These are phyloP conservation scores for Neoascia interrupta DNA, from an alignment of 2,888 invertebrate species.

Conservation along the genomic window DNA sequence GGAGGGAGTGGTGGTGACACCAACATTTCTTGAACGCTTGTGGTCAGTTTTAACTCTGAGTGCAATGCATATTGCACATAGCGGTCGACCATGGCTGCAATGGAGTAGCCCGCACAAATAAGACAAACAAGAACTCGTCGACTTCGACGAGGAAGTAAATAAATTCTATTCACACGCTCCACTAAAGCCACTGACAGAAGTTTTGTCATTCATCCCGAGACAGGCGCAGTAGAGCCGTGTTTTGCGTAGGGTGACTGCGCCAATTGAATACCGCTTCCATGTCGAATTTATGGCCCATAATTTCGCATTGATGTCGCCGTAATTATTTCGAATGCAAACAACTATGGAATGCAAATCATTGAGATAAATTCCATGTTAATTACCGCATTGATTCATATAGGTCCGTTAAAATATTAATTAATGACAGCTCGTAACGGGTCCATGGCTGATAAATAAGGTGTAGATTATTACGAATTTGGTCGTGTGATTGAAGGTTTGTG, in stretches of 20 bases:
- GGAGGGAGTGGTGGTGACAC: slow-evolving; percentile 29
- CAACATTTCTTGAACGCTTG: slow-evolving; percentile 60
- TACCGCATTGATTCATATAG: slow-evolving; percentile 59
- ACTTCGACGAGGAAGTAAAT: slow-evolving; percentile 51
- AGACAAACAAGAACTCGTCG: slow-evolving; percentile 13
- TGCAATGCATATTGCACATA: slow-evolving; percentile 62
- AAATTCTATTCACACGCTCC: slow-evolving; percentile 58
- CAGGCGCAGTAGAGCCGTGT: slow-evolving; percentile 37
- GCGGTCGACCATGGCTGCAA: slow-evolving; percentile 48
- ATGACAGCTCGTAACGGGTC: slow-evolving; percentile 60
- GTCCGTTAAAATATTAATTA: slow-evolving; percentile 66
- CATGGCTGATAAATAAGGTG: slow-evolving; percentile 62
- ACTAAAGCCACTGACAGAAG: slow-evolving; percentile 36
- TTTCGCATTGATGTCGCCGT: slow-evolving; percentile 35
- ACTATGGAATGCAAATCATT: slow-evolving; percentile 55
- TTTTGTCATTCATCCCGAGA: slow-evolving; percentile 47
- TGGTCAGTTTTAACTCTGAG: slow-evolving; percentile 46
- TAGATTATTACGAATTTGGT: slow-evolving; percentile 56
- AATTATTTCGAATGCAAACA: slow-evolving; percentile 24
- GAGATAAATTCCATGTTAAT: slow-evolving; percentile 64
- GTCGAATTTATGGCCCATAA: slow-evolving; percentile 53
- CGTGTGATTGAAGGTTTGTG: slow-evolving; percentile 53
- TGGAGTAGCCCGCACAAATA: slow-evolving; percentile 19
- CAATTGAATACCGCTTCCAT: not conserved
- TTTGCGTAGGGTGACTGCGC: slow-evolving; percentile 13